Evolutionary conservation across 2,888 invertebrate genomes (phyloP), one percentile per base, ranked within the genome.

Genomic region (Teleiodes luculella): DNA sequence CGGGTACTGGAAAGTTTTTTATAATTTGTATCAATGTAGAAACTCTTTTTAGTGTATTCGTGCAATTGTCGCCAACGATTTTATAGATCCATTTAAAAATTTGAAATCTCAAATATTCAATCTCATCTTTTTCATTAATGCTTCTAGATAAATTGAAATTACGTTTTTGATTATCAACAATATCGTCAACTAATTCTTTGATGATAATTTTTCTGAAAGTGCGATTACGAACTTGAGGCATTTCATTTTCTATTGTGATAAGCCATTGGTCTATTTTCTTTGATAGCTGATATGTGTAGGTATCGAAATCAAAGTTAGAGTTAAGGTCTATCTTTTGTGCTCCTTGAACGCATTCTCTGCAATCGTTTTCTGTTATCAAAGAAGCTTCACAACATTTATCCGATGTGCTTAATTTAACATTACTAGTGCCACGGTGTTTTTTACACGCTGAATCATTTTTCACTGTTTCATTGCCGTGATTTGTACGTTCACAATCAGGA

Each of bases 51-150:
- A 80, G 60, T 1, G 71, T 70, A 50, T 72, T 65, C 18, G 63
- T 65, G 52, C 76, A 72, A 18, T 76, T 61, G 52, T 74, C 74
- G 0, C 72, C 74, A 1, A 70, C 66, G n/a, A 82, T 59, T 58
- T 79, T 83, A 53, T 76, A 76, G 1, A 82, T 68, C 79, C 80
- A 83, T 74, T 84, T 86, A 57, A 78, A 85, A 60, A 86, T 81
- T 35, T 80, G 82, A 67, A 78, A 85, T 54, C 78, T 83, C 13
- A 86, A 68, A 64, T 78, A 64, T 58, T 83, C 80, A 31, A 85
- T 52, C 58, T 86, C 84, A 31, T 75, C 72, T 56, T 61, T 57
- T 0, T 74, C 66, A 11, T 69, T 57, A 2, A 59, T 59, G 37
- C 47, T 63, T 11, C 56, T 59, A 0, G 59, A 54, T 13, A 70